Percentiles rank a stretch among this genome's conserved stretches.
These are phyloP conservation scores for Cordylochernes scorpioides DNA, from an alignment of 2,888 invertebrate genomes.

Conservation along the genomic window DNA sequence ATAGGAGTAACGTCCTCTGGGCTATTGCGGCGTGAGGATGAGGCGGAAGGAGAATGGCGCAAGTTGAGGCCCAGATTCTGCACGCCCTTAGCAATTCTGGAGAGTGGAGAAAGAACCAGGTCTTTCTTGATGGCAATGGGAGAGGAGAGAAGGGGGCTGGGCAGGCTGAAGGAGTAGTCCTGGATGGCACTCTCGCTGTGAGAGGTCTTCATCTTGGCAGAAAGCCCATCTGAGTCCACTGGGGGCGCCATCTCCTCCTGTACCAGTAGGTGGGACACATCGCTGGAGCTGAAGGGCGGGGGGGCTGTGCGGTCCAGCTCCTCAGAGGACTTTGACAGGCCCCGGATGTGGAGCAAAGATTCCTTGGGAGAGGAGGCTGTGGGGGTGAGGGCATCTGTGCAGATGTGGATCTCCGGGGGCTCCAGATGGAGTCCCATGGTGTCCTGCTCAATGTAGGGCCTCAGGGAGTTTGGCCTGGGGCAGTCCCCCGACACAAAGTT, in stretches of 20 bases:
- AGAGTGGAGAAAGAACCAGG: constrained; percentile 30
- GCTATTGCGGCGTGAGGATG: too few species aligned
- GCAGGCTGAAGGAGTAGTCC: constrained; percentile 13
- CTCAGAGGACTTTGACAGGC: constrained; percentile 16
- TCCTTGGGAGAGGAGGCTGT: constrained; percentile 2
- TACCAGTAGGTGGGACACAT: constrained; percentile 10
- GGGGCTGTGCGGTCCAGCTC: constrained; percentile 7
- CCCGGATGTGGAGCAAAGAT: too few species aligned
- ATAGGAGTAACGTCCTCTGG: too few species aligned
- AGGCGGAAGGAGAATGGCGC: too few species aligned
- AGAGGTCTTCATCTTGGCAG: constrained; percentile 34
- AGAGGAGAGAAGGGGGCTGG: constrained; percentile 9
- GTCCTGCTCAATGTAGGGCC: neutral
- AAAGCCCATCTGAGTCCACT: constrained; percentile 8
- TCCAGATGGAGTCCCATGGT: constrained; percentile 2
- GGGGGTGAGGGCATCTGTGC: constrained; percentile 7
- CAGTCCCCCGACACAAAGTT: constrained; percentile 6
- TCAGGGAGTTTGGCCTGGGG: neutral
- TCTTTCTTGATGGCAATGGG: constrained; percentile 15
- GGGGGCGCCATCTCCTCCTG: constrained; percentile 11
- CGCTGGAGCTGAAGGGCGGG: constrained; percentile 7
- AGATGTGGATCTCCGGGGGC: constrained; percentile 15
- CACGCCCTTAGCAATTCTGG: constrained; percentile 59
- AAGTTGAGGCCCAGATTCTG: constrained; percentile 57
- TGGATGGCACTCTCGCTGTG: constrained; percentile 50